These are phyloP conservation scores for Semnornis frantzii DNA, from an alignment of 2,113 vertebrate species.

Conservation along the genomic window DNA sequence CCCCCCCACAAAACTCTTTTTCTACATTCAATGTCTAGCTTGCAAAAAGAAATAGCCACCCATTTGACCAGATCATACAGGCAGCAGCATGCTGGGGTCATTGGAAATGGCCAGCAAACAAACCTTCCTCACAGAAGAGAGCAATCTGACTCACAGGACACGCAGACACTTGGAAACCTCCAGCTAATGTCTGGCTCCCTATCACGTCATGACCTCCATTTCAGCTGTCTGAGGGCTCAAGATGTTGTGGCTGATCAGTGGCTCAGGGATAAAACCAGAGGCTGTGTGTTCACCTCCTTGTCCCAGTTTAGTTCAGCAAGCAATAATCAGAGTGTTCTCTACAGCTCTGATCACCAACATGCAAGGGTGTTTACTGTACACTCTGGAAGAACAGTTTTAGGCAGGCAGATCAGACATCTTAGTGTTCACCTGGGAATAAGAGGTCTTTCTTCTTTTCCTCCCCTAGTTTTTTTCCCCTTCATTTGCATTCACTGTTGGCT, in stretches of 20 bases:
- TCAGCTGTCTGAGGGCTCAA: background rate
- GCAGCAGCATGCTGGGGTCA: background rate
- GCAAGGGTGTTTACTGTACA: background rate
- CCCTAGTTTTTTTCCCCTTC: background rate
- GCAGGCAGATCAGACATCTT: conserved; percentile 20
- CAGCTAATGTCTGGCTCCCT: background rate
- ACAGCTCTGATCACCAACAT: background rate
- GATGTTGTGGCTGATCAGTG: background rate
- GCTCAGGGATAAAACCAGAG: background rate
- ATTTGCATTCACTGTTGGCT: conserved; percentile 46
- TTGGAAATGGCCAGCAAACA: background rate
- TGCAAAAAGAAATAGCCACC: background rate
- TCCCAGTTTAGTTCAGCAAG: background rate
- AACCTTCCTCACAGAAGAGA: background rate
- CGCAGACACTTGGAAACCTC: background rate
- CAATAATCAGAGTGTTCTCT: background rate
- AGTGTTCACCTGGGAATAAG: conserved; percentile 17
- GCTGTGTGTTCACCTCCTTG: background rate
- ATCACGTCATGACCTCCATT: background rate
- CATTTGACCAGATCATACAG: background rate
- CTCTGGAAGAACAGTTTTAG: background rate
- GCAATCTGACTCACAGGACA: background rate
- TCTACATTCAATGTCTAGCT: background rate
- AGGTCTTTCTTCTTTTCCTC: background rate
- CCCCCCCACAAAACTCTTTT: background rate